phyloP scores from a whole-genome alignment of 2,113 vertebrate genomes.

The Otus sunia region DNA sequence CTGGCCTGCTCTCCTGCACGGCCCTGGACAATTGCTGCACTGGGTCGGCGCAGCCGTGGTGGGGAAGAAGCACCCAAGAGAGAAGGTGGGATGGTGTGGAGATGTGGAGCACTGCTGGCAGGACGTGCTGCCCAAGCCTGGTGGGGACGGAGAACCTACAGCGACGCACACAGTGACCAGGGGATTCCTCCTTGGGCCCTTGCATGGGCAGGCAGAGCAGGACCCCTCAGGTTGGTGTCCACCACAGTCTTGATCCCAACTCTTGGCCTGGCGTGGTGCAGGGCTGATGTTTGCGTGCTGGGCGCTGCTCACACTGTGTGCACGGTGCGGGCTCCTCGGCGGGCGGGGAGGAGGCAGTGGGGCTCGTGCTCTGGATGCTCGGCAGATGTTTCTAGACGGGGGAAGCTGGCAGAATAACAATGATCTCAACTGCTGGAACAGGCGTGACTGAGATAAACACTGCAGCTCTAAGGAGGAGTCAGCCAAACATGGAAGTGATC shows the following conservation, averaged over 20 bases:
- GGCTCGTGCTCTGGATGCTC: background rate
- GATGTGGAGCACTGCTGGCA: background rate
- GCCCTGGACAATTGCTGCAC: background rate
- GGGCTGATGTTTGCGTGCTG: fast-evolving
- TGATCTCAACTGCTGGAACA: background rate
- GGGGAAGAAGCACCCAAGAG: background rate
- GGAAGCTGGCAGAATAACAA: background rate
- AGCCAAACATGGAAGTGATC: background rate
- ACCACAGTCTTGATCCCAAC: background rate
- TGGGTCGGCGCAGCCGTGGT: background rate
- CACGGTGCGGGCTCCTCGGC: fast-evolving
- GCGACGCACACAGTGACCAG: fast-evolving
- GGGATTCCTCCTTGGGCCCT: fast-evolving
- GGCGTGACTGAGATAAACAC: background rate
- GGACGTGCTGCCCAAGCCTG: background rate
- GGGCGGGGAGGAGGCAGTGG: fast-evolving
- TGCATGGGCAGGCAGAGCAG: background rate
- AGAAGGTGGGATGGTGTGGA: background rate
- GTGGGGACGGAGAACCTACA: background rate
- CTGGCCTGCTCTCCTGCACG: fast-evolving
- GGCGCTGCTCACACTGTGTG: background rate
- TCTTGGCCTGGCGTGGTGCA: background rate
- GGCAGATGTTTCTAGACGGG: background rate
- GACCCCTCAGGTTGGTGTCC: background rate
- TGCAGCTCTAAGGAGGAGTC: background rate